Evolutionary conservation across 2,888 invertebrate genomes (phyloP).

Genomic region (Coelopa pilipes): DNA sequence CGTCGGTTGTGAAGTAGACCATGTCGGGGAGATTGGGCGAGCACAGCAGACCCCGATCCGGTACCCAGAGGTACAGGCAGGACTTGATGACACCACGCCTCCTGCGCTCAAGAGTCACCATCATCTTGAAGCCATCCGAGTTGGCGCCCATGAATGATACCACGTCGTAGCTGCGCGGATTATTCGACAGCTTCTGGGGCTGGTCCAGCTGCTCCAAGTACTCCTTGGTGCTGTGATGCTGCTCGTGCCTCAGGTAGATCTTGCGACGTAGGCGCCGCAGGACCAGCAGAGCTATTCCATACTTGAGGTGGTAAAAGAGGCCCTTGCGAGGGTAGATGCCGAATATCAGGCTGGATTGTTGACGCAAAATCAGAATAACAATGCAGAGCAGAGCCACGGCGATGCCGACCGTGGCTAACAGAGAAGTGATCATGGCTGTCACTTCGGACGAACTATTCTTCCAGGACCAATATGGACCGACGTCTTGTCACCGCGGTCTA

Average conservation of each 20-base stretch:
- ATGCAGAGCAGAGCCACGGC: constrained; percentile 47
- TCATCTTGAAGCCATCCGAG: constrained; percentile 73
- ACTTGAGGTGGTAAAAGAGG: constrained; percentile 70
- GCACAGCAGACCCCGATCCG: constrained; percentile 76
- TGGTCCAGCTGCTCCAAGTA: constrained; percentile 67
- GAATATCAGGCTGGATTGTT: constrained; percentile 65
- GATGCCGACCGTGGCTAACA: constrained; percentile 38
- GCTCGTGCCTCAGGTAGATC: constrained; percentile 59
- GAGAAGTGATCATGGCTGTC: neutral
- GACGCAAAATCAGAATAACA: constrained; percentile 52
- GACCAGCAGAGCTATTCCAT: constrained; percentile 66
- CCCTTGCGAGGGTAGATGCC: constrained; percentile 71
- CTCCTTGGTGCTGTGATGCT: constrained; percentile 49
- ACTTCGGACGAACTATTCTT: neutral
- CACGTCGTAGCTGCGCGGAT: constrained; percentile 75
- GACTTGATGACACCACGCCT: constrained; percentile 75
- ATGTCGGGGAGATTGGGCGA: constrained; percentile 79
- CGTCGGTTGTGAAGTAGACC: constrained; percentile 68
- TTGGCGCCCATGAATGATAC: constrained; percentile 80
- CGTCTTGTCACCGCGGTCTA: neutral
- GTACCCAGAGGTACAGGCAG: constrained; percentile 75
- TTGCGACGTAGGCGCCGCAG: constrained; percentile 63
- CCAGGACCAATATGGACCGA: neutral
- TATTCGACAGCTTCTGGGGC: constrained; percentile 68
- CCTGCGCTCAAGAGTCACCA: constrained; percentile 76